These are phyloP conservation scores for Psilopogon haemacephalus DNA, from an alignment of 2,113 vertebrate genomes.

Conservation along the genomic window DNA sequence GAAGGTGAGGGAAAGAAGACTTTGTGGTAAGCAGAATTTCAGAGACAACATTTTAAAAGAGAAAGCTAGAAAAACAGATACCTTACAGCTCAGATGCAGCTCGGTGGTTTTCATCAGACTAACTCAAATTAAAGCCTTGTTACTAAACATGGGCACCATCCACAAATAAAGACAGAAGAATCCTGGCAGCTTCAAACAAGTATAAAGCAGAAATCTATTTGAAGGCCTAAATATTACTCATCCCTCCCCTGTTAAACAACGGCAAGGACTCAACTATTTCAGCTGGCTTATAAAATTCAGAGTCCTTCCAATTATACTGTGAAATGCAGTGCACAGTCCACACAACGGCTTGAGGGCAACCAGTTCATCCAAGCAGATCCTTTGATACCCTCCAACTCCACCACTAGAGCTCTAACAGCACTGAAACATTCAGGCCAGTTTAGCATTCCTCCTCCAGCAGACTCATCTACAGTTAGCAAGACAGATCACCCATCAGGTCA, in stretches of 20 bases:
- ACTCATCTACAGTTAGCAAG: background rate
- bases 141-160: background rate
- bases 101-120: background rate
- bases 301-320: background rate
- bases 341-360: background rate
- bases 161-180: conserved; percentile 1
- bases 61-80: background rate
- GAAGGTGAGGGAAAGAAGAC: background rate
- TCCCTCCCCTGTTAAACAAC: background rate
- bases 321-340: background rate
- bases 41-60: background rate
- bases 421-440: background rate
- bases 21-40: background rate
- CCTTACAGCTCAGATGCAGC: background rate
- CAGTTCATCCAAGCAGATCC: background rate
- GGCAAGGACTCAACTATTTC: conserved; percentile 34
- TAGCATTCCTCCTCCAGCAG: background rate
- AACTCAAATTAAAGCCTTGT: background rate
- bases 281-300: conserved; percentile 1
- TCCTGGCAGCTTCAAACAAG: background rate
- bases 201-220: conserved; percentile 11
- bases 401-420: background rate
- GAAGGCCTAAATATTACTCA: conserved; percentile 18
- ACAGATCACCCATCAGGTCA: background rate
- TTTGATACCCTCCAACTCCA: background rate